phyloP scores from a whole-genome alignment of 1,140 invertebrate species.

The Cydia amplana region DNA sequence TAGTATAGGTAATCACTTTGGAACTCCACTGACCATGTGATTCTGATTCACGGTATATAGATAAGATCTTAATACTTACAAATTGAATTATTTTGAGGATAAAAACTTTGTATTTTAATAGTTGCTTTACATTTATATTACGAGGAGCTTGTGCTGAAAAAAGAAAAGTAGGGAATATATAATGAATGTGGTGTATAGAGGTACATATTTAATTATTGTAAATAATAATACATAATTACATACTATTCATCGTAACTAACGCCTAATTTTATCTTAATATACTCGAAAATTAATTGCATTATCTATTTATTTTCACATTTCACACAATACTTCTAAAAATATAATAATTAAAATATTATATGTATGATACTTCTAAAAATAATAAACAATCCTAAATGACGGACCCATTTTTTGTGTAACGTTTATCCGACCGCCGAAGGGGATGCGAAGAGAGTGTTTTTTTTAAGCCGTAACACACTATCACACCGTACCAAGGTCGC shows the following conservation, averaged over 20 bases:
- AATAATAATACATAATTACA: background rate
- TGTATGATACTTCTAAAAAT: slow-evolving; percentile 1
- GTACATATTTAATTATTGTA: background rate
- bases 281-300: background rate
- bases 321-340: background rate
- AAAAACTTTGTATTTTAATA: slow-evolving; percentile 73
- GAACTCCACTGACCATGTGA: background rate
- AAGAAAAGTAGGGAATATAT: background rate
- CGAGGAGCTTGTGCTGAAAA: background rate
- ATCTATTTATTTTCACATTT: background rate
- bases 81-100: slow-evolving; percentile 74
- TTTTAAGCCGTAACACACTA: too few relatives aligned
- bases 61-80: slow-evolving; percentile 57
- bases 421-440: too few relatives aligned
- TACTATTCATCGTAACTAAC: background rate
- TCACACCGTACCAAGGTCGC: too few relatives aligned
- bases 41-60: background rate
- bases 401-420: background rate
- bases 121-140: slow-evolving; percentile 40
- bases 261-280: background rate
- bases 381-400: slow-evolving; percentile 13
- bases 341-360: too few relatives aligned
- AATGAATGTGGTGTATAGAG: background rate
- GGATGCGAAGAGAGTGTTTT: too few relatives aligned
- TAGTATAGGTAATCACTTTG: too few relatives aligned